Percentiles rank a stretch among this genome's conserved stretches.
Evolutionary conservation across 2,888 invertebrate genomes (phyloP).

Genomic region (Shargacucullia verbasci): DNA sequence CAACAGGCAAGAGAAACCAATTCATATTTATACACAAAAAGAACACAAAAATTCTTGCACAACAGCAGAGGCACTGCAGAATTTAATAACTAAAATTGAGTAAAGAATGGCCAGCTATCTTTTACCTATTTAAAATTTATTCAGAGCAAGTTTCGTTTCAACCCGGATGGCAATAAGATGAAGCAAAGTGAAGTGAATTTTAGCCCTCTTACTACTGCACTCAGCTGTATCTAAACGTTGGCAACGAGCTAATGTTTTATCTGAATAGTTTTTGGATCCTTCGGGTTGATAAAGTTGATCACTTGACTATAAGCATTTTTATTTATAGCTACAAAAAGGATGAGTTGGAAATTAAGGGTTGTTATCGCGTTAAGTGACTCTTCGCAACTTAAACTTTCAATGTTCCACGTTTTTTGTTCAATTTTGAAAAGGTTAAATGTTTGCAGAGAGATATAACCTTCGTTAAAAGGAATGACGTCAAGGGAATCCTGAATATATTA

Average conservation of each 20-base stretch:
- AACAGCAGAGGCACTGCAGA: slow-evolving; percentile 2
- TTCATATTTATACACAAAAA: too few species aligned
- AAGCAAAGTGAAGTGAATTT: slow-evolving; percentile 55
- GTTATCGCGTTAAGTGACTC: slow-evolving; percentile 24
- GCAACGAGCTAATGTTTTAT: slow-evolving; percentile 9
- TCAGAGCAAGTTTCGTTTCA: slow-evolving; percentile 49
- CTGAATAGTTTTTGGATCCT: neutral
- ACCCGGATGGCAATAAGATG: slow-evolving; percentile 53
- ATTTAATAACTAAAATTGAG: slow-evolving; percentile 12
- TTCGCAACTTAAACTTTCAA: slow-evolving; percentile 22
- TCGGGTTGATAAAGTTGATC: slow-evolving; percentile 7
- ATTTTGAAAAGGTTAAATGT: neutral
- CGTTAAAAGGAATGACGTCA: slow-evolving; percentile 7
- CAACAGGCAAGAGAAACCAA: too few species aligned
- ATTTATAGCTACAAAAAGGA: slow-evolving; percentile 5
- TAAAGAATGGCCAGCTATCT: slow-evolving; percentile 16
- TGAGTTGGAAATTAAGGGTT: slow-evolving; percentile 4
- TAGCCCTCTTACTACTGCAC: slow-evolving; percentile 38
- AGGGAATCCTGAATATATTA: slow-evolving; percentile 22
- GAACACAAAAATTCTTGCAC: neutral
- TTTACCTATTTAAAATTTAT: slow-evolving; percentile 49
- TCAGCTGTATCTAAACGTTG: slow-evolving; percentile 2
- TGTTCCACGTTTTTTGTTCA: slow-evolving; percentile 7
- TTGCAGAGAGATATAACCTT: neutral
- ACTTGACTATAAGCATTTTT: neutral